Evolutionary conservation across 2,113 vertebrate species (phyloP).

Genomic region (Ariopsis seemanni): DNA sequence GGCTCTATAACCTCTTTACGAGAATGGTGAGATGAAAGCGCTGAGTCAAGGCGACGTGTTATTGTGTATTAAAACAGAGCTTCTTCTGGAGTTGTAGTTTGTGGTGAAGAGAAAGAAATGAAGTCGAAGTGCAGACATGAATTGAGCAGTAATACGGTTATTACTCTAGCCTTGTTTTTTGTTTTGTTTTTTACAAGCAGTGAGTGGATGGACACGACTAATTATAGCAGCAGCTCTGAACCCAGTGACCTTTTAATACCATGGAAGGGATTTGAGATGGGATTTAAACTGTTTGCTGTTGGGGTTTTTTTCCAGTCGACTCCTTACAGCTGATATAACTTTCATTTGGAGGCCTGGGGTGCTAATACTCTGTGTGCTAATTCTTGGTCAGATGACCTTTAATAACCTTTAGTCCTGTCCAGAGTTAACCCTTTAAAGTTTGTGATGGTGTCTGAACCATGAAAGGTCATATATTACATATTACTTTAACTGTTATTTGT

Average conservation of each 20-base stretch:
- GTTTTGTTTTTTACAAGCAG: background rate
- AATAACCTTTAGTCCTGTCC: conserved; percentile 58
- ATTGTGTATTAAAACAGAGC: conserved; percentile 31
- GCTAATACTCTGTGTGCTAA: background rate
- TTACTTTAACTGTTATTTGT: no score
- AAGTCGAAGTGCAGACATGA: background rate
- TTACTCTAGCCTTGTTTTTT: background rate
- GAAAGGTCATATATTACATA: background rate
- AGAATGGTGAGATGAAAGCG: conserved; percentile 47
- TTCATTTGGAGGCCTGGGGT: background rate
- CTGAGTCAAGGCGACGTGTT: conserved; percentile 31
- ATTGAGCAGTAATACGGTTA: background rate
- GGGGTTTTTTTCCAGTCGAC: background rate
- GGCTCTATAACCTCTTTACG: conserved; percentile 28
- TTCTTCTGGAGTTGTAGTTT: conserved; percentile 39
- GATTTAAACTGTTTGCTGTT: background rate
- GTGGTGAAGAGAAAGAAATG: background rate
- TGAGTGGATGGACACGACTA: background rate
- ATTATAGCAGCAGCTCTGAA: background rate
- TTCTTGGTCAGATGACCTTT: conserved; percentile 49
- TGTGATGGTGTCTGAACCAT: background rate
- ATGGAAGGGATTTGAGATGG: background rate
- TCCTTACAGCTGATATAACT: background rate
- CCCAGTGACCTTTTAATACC: background rate
- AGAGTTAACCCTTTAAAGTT: conserved; percentile 23